Conservation (phyloP, 2,888 invertebrate species). For the Zygaena filipendulae region DNA sequence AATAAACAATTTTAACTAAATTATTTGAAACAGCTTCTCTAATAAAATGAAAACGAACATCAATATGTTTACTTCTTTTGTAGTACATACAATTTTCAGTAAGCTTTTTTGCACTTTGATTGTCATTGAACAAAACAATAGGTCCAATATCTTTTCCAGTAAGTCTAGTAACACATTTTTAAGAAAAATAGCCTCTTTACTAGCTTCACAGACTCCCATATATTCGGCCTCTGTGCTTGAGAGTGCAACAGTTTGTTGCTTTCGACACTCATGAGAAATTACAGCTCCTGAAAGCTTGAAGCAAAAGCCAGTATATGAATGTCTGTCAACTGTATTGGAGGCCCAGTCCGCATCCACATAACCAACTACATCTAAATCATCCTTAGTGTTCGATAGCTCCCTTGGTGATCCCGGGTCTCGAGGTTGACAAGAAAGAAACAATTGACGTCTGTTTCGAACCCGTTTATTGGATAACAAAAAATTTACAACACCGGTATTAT, state of each 20-base stretch:
- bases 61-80: conserved; percentile 10
- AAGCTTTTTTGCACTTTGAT: conserved; percentile 11
- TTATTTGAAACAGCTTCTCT: conserved; percentile 8
- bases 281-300: conserved; percentile 5
- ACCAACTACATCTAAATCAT: conserved; percentile 11
- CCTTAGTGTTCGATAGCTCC: too few species aligned
- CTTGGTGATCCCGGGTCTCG: too few species aligned
- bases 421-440: too few species aligned
- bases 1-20: conserved; percentile 5
- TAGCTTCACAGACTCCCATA: conserved; percentile 3
- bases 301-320: conserved; percentile 9
- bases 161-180: conserved; percentile 8
- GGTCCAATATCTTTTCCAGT: conserved; percentile 3
- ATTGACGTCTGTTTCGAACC: too few species aligned
- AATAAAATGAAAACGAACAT: conserved; percentile 11
- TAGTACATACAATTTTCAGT: conserved; percentile 7
- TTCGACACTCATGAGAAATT: conserved; percentile 6
- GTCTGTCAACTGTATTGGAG: conserved; percentile 6
- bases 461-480: too few species aligned
- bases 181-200: conserved; percentile 11
- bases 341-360: conserved; percentile 19
- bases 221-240: conserved; percentile 11
- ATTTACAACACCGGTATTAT: too few species aligned
- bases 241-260: conserved; percentile 7
- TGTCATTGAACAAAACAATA: conserved; percentile 9